phyloP scores from a whole-genome alignment of 2,888 invertebrate species.

The Agrenia bidenticulata region DNA sequence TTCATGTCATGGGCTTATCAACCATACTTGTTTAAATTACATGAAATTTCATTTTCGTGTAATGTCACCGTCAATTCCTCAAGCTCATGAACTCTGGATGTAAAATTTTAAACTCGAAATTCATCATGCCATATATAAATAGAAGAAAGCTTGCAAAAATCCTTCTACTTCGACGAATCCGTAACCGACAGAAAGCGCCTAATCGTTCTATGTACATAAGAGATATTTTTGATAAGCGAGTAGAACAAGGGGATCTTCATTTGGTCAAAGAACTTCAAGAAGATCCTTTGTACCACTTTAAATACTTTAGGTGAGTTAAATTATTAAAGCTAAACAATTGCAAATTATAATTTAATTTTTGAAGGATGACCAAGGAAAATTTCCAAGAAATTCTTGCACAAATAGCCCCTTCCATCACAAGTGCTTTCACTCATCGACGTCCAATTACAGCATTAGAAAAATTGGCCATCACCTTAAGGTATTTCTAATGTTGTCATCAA shows the following conservation, averaged over 20 bases:
- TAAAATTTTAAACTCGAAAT: too few species aligned
- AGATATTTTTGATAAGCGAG: neutral
- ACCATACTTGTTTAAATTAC: too few species aligned
- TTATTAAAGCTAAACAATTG: neutral
- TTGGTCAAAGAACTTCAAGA: neutral
- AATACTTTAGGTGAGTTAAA: neutral
- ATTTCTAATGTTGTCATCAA: too few species aligned
- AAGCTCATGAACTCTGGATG: too few species aligned
- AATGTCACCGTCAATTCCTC: too few species aligned
- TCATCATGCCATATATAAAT: too few species aligned
- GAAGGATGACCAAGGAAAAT: slow-evolving; percentile 20
- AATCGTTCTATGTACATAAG: neutral
- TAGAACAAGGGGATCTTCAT: neutral
- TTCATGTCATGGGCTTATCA: too few species aligned
- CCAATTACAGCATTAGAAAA: neutral
- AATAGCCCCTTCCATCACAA: neutral
- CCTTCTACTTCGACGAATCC: too few species aligned
- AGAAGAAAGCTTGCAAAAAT: too few species aligned
- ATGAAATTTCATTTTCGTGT: too few species aligned
- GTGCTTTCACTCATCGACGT: neutral
- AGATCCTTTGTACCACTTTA: neutral
- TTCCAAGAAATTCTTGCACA: slow-evolving; percentile 8
- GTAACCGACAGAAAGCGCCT: too few species aligned
- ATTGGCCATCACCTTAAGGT: slow-evolving; percentile 4
- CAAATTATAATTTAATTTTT: neutral